These are phyloP conservation scores for Drosophila bocqueti DNA, from an alignment of 1,140 invertebrate genomes.

Conservation along the genomic window DNA sequence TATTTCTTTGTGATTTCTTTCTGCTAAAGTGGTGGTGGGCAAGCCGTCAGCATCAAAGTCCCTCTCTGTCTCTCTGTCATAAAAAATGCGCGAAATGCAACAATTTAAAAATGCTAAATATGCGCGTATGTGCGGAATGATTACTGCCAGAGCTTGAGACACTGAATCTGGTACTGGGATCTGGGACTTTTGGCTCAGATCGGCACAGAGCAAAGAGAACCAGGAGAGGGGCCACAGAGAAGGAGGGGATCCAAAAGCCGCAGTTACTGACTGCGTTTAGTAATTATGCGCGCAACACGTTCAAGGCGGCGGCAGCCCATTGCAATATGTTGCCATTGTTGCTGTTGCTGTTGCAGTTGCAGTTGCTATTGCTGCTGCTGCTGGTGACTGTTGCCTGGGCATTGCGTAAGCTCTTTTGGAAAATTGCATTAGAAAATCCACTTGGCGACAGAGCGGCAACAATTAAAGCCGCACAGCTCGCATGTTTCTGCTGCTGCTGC, in stretches of 20 bases:
- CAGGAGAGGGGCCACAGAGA: background rate
- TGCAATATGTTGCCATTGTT: constrained; percentile 60
- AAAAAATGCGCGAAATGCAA: constrained; percentile 81
- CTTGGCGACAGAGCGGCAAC: constrained; percentile 74
- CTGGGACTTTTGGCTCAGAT: constrained; percentile 34
- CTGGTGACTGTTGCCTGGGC: constrained; percentile 29
- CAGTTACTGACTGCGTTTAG: constrained; percentile 54
- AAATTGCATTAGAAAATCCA: constrained; percentile 83
- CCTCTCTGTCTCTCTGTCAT: constrained; percentile 55
- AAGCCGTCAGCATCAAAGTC: constrained; percentile 40
- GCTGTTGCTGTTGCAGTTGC: constrained; percentile 16
- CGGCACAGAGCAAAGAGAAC: constrained; percentile 45
- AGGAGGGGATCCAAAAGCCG: constrained; percentile 40
- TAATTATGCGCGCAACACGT: constrained; percentile 80
- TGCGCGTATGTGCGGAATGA: constrained; percentile 80
- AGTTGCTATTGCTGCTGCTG: constrained; percentile 46
- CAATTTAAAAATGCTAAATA: constrained; percentile 83
- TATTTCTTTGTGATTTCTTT: constrained; percentile 7
- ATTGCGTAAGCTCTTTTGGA: constrained; percentile 72
- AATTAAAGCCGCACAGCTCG: constrained; percentile 74
- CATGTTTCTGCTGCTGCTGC: constrained; percentile 62
- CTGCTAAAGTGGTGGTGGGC: constrained; percentile 25
- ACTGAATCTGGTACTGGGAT: constrained; percentile 31
- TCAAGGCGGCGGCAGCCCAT: constrained; percentile 69
- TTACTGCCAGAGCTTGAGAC: constrained; percentile 44